Evolutionary conservation across 2,888 invertebrate species (phyloP).

Genomic region (Augiades crinisus): DNA sequence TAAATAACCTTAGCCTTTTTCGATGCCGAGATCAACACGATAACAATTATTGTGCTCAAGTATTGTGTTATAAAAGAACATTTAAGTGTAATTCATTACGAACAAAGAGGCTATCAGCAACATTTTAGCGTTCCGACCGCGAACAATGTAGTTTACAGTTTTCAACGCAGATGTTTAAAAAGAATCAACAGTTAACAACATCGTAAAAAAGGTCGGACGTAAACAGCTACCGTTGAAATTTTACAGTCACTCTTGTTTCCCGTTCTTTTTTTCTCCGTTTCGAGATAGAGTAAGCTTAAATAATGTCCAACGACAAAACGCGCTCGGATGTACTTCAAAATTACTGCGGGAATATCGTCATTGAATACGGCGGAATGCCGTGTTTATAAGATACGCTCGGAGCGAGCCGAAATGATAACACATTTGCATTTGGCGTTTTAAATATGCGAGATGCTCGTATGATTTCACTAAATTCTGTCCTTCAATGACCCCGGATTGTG

Average conservation of each 20-base stretch:
- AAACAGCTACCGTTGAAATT: constrained; percentile 73
- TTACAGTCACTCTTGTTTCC: constrained; percentile 66
- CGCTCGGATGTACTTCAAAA: constrained; percentile 26
- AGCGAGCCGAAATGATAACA: constrained; percentile 2
- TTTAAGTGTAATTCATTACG: constrained; percentile 25
- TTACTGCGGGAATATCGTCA: constrained; percentile 22
- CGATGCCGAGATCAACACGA: constrained; percentile 9
- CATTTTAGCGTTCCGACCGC: constrained; percentile 56
- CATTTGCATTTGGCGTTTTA: constrained; percentile 1
- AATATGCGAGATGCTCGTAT: constrained; percentile 1
- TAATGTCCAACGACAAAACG: constrained; percentile 25
- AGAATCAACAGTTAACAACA: constrained; percentile 78
- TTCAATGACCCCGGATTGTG: too few relatives aligned
- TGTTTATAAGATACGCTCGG: constrained; percentile 17
- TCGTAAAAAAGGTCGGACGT: constrained; percentile 74
- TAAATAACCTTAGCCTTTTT: constrained; percentile 17
- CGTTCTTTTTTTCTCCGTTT: constrained; percentile 38
- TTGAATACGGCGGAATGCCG: constrained; percentile 13
- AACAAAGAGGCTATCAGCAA: constrained; percentile 36
- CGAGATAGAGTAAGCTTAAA: constrained; percentile 31
- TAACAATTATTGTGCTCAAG: constrained; percentile 14
- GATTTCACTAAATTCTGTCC: too few relatives aligned
- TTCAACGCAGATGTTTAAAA: constrained; percentile 76
- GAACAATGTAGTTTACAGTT: constrained; percentile 76
- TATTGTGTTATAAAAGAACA: constrained; percentile 19